phyloP scores from a whole-genome alignment of 2,113 vertebrate species.

The Leptobrachium ailaonicum region DNA sequence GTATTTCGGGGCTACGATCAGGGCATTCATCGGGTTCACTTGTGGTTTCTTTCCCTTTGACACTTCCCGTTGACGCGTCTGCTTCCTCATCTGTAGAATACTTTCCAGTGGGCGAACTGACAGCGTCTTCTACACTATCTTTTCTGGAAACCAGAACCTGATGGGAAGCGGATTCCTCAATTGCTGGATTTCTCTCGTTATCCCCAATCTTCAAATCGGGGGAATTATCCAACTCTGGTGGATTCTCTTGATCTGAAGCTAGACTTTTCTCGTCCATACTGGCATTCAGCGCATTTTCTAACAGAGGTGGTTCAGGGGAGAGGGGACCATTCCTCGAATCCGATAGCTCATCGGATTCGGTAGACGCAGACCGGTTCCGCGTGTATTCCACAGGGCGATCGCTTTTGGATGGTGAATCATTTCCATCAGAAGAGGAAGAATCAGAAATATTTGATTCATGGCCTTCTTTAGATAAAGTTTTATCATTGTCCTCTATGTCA shows the following conservation, averaged over 20 bases:
- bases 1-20: neutral
- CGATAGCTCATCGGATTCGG: neutral
- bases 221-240: neutral
- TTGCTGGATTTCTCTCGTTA: too few species aligned
- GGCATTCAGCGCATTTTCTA: neutral
- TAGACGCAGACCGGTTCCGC: neutral
- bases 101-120: neutral
- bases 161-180: too few species aligned
- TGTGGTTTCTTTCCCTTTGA: neutral
- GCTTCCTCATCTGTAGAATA: neutral
- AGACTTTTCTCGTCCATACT: neutral
- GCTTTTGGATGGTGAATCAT: neutral
- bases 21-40: neutral
- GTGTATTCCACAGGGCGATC: neutral
- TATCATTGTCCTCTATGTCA: neutral
- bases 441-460: neutral
- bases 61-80: neutral
- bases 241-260: neutral
- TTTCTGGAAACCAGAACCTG: too few species aligned
- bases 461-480: neutral
- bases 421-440: neutral
- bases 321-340: neutral
- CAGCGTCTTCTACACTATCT: too few species aligned
- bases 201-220: neutral
- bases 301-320: neutral